A percentile compares a stretch with the other conserved stretches of the same genome.
phyloP scores from a whole-genome alignment of 2,797 vertebrate species.

The Thripadectes ignobilis region DNA sequence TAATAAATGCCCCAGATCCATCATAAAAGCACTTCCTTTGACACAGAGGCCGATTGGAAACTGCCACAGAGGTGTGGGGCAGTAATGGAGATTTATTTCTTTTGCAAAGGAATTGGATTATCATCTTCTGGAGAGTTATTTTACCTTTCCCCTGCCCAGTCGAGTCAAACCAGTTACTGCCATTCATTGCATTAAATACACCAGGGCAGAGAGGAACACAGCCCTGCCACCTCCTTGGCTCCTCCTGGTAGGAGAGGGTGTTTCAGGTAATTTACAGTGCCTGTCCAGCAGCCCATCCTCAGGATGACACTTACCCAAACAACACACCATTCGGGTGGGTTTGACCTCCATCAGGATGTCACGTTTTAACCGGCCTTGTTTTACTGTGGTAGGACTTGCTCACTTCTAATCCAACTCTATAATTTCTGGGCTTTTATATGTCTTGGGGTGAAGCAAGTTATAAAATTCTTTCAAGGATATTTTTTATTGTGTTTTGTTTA shows the following conservation, averaged over 20 bases:
- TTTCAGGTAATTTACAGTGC: background rate
- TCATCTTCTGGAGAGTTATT: slow-evolving; percentile 14
- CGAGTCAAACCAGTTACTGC: background rate
- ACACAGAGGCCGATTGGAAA: background rate
- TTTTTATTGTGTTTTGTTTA: background rate
- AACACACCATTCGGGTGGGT: fast-evolving
- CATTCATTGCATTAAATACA: background rate
- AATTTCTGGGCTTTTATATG: background rate
- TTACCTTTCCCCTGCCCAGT: background rate
- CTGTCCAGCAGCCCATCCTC: background rate
- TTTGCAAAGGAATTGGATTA: background rate
- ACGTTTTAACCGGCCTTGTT: background rate
- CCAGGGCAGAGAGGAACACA: background rate
- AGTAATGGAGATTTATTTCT: background rate
- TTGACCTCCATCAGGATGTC: background rate
- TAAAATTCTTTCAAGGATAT: slow-evolving; percentile 9
- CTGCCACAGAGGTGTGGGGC: background rate
- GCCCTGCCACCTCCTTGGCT: background rate
- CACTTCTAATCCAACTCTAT: background rate
- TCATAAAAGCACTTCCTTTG: slow-evolving; percentile 26
- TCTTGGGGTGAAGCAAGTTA: background rate
- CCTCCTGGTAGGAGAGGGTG: background rate
- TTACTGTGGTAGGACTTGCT: background rate
- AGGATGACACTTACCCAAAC: background rate
- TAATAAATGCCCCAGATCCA: slow-evolving; percentile 33